Evolutionary conservation across 1,140 invertebrate species (phyloP).

Genomic region (Solenopsis invicta): DNA sequence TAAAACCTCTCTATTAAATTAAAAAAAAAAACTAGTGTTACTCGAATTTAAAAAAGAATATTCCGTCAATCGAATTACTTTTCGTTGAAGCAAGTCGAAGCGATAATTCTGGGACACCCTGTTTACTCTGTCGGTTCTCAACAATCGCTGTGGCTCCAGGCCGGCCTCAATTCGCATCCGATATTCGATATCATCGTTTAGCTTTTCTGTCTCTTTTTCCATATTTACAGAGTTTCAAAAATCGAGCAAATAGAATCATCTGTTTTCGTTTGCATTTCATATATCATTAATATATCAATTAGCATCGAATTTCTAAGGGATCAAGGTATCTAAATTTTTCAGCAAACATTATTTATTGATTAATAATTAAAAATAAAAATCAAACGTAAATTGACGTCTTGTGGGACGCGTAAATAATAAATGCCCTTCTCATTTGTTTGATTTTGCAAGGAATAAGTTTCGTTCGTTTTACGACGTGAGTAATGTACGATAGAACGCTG

Average conservation of each 20-base stretch:
- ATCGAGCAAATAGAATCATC: slow-evolving; percentile 15
- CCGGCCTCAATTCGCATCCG: slow-evolving; percentile 39
- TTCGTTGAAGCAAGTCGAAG: background rate
- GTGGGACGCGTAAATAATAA: background rate
- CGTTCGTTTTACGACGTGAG: background rate
- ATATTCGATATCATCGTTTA: slow-evolving; percentile 8
- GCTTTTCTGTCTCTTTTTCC: slow-evolving; percentile 11
- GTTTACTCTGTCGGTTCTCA: slow-evolving; percentile 16
- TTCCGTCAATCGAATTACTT: background rate
- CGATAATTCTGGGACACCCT: slow-evolving; percentile 13
- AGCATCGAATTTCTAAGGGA: background rate
- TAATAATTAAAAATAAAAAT: background rate
- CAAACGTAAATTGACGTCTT: background rate
- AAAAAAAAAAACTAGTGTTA: background rate
- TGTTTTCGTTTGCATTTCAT: background rate
- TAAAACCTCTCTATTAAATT: background rate
- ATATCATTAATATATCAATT: background rate
- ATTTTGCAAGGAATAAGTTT: background rate
- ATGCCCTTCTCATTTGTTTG: slow-evolving; percentile 9
- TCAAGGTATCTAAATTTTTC: background rate
- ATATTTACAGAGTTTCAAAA: slow-evolving; percentile 34
- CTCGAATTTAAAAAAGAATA: background rate
- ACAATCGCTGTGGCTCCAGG: slow-evolving; percentile 17
- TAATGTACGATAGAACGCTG: background rate
- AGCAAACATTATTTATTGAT: background rate